Base-by-base conservation (phyloP, 1,140 invertebrate species). In the Triops longicaudatus region DNA sequence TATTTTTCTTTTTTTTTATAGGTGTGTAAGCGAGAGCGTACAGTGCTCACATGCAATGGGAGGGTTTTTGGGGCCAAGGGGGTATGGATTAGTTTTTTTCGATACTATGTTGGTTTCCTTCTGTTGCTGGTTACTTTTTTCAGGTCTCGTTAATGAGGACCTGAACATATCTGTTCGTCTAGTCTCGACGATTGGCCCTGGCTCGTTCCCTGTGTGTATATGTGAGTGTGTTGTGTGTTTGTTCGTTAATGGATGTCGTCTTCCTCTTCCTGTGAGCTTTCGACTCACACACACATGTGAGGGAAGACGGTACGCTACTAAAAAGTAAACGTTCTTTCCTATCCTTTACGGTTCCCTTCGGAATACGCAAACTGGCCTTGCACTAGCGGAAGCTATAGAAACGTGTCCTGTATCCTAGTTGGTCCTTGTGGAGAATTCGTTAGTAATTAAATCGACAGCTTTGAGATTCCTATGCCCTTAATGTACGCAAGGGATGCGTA, bases 171-270 rank as follows among this genome's bases (percentile, higher is more conserved):
- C 50, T 63, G 0, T 9, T 22, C 50, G n/a, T 3, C 14, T 17
- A 17, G 22, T 63, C 50, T 63, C 31, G 31, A 37, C 31, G 31
- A 63, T 63, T 63, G 50, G 50, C 50, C 50, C 50, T 63, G 22
- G 50, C n/a, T 63, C 7, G 2, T 7, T 37, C 31, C 7, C 31
- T 37, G 31, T 37, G 31, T 37, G 31, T 37, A 37, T 37, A 7
- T 37, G 31, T 37, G 31, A 37, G 31, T 37, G 31, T 7, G 31
- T 37, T 37, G 31, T 37, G n/a, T 63, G 50, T 63, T 22, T 63
- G 50, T 63, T 63, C 50, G 50, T 17, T 63, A 63, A 63, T 63
- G 50, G 50, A 63, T 63, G n/a, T 22, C 50, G 50, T 63, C 50
- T 63, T 63, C 50, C 50, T 63, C 22, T 63, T 63, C 50, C 50